These are phyloP conservation scores for Cosmia trapezina DNA, from an alignment of 2,888 invertebrate genomes.

Conservation along the genomic window DNA sequence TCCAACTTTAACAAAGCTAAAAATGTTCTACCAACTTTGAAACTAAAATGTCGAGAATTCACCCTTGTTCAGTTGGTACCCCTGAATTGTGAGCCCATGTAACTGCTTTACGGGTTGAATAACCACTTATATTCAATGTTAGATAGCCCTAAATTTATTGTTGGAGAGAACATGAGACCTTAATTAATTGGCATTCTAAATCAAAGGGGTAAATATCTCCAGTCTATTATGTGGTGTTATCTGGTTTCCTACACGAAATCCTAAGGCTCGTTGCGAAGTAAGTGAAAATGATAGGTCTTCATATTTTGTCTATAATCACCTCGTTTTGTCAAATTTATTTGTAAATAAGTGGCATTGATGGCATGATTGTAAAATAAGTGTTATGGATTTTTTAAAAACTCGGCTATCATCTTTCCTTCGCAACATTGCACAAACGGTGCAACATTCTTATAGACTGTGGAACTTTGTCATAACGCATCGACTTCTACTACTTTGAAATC, in stretches of 20 bases:
- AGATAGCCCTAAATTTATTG: conserved; percentile 64
- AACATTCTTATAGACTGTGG: not conserved
- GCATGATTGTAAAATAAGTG: too few relatives aligned
- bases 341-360: too few relatives aligned
- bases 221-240: conserved; percentile 46
- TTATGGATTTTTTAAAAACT: too few relatives aligned
- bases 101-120: conserved; percentile 53
- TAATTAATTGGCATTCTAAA: conserved; percentile 59
- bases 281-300: not conserved
- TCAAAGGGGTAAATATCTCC: conserved; percentile 55
- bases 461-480: not conserved
- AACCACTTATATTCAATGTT: conserved; percentile 59
- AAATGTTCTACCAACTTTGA: conserved; percentile 32
- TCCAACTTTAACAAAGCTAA: conserved; percentile 6
- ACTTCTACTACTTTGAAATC: too few relatives aligned
- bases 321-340: not conserved
- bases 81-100: conserved; percentile 39
- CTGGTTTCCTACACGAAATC: conserved; percentile 21
- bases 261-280: not conserved
- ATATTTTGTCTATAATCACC: not conserved
- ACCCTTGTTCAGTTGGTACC: conserved; percentile 43
- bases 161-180: conserved; percentile 56
- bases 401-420: not conserved
- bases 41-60: conserved; percentile 37
- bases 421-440: not conserved